These are phyloP conservation scores for Cariama cristata DNA, from an alignment of 2,113 vertebrate genomes.

Conservation along the genomic window DNA sequence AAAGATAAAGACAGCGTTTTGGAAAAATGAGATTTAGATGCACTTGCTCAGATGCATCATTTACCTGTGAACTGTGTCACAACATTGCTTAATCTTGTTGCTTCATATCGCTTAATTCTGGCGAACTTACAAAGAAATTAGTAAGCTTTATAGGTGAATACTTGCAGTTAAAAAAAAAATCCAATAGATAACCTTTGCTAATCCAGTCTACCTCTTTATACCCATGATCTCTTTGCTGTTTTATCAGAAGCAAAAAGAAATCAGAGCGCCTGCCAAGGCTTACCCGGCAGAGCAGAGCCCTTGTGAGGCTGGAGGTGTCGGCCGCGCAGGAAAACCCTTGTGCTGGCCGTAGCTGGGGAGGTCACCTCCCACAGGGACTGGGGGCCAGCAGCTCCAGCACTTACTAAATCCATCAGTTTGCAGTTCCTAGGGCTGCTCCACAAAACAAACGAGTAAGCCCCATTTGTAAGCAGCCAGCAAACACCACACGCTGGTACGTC, in stretches of 20 bases:
- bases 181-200: neutral
- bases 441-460: neutral
- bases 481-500: neutral
- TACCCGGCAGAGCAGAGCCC: neutral
- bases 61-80: neutral
- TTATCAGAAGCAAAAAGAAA: neutral
- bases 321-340: neutral
- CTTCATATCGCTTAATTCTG: neutral
- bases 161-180: neutral
- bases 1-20: neutral
- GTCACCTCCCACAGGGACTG: neutral
- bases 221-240: neutral
- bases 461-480: neutral
- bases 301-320: neutral
- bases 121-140: neutral
- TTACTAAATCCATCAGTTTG: neutral
- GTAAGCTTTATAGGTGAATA: neutral
- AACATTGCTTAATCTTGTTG: neutral
- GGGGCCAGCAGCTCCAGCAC: neutral
- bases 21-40: neutral
- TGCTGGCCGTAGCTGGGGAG: neutral
- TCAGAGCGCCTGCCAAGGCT: neutral
- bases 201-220: neutral
- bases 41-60: neutral
- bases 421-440: neutral